Base-by-base conservation (phyloP, 2,888 invertebrate genomes). In the Eupithecia dodoneata region DNA sequence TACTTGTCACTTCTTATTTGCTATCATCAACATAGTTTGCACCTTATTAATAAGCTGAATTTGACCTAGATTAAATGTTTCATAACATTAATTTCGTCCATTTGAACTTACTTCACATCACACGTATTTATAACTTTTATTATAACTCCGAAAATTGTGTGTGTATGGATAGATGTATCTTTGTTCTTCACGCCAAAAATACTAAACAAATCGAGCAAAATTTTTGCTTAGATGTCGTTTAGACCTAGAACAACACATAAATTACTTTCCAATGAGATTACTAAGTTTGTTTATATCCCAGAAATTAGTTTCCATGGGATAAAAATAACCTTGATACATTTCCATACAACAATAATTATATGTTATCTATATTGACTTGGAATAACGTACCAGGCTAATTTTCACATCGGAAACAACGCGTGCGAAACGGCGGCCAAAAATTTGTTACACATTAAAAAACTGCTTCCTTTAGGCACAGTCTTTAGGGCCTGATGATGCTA, bases 1-100 rank as follows among this genome's bases (percentile, higher is more conserved):
- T 75, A 67, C 72, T 79, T 80, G 82, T 82, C 82, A 81, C 78
- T 81, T 78, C 71, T 79, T 79, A 80, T 80, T 78, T 70, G 45
- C 45, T n/a, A 45, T 45, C 42, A 12, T 12, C 10, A 63, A 30
- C 18, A 59, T 44, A 44, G 45, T 69, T 44, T 45, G 41, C 69
- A 30, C 63, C 10, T 59, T 9, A 9, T 59, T 59, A 18, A 59
- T 59, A 63, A 30, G 12, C 7, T 0, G 30, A 4, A 12, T 63
- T 30, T 4, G 30, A 63, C 7, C 63, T 63, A 63, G 63, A 59
- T 63, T 30, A 4, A 30, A 30, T 30, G 18, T 30, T 63, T 63
- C 2, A 18, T 59, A 18, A 55, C 9, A n/a, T n/a, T 18, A 59
- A 18, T 18, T 10, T 59, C 18, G 2, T n/a, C 12, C 0, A 2